A percentile compares a stretch with the other conserved stretches of the same genome.
These are phyloP conservation scores for Odontothrips loti DNA, from an alignment of 2,888 invertebrate species.

Conservation along the genomic window DNA sequence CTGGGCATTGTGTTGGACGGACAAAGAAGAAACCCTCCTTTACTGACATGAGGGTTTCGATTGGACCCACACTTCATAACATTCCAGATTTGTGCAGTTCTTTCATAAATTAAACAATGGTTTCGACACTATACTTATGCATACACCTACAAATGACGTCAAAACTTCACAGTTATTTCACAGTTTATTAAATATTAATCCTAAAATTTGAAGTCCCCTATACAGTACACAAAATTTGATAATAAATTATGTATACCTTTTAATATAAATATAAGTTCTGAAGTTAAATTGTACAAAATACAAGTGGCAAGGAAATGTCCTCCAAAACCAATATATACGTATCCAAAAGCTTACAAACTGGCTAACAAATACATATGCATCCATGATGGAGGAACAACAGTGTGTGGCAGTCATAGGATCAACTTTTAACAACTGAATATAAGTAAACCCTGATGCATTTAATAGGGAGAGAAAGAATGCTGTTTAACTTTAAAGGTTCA, in stretches of 20 bases:
- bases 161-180: not conserved
- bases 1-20: conserved; percentile 11
- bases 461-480: no score
- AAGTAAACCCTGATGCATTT: not conserved
- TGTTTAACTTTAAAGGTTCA: no score
- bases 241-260: not conserved
- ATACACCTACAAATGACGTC: not conserved
- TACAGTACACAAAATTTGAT: conserved; percentile 25
- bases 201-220: conserved; percentile 17
- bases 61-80: conserved; percentile 22
- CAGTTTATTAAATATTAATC: not conserved
- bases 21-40: conserved; percentile 13
- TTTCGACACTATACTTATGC: not conserved
- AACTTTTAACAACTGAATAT: not conserved
- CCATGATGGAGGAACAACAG: not conserved
- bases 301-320: not conserved
- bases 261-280: conserved; percentile 16
- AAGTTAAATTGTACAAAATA: conserved; percentile 24
- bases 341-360: not conserved
- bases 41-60: not conserved
- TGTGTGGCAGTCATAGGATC: not conserved
- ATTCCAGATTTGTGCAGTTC: conserved; percentile 9
- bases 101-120: conserved; percentile 21
- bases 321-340: not conserved
- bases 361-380: not conserved